phyloP scores from a whole-genome alignment of 2,797 vertebrate genomes.

The Poeciliopsis paucimaculata region DNA sequence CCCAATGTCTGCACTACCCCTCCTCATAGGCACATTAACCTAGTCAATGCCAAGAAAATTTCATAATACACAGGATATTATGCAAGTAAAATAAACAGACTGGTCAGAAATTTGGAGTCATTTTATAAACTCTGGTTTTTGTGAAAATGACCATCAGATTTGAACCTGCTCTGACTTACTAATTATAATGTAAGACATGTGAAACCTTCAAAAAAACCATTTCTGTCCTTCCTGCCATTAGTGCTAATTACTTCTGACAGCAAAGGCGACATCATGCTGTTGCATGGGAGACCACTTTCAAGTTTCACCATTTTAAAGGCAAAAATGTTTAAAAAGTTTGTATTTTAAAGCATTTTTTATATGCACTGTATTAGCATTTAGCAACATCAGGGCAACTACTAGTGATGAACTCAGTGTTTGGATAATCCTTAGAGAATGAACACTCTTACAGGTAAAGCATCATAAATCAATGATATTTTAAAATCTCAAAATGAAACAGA shows the following conservation, averaged over 20 bases:
- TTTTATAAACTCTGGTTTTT: not conserved
- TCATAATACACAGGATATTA: not conserved
- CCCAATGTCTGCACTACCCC: not conserved
- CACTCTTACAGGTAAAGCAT: not conserved
- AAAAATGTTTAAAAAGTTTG: not conserved
- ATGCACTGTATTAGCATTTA: not conserved
- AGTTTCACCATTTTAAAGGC: not conserved
- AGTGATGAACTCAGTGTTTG: not conserved
- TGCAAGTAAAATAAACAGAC: not conserved
- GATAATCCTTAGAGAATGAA: not conserved
- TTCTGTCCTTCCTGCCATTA: not conserved
- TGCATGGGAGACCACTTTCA: not conserved
- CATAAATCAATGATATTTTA: not conserved
- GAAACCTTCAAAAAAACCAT: not conserved
- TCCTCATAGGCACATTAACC: conserved; percentile 3
- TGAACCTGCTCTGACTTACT: not conserved
- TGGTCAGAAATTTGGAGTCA: not conserved
- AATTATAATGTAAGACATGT: not conserved
- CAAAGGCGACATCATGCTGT: not conserved
- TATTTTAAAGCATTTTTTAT: not conserved
- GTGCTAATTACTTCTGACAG: not conserved
- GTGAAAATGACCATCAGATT: not conserved
- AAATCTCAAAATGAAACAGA: not conserved
- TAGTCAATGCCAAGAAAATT: not conserved
- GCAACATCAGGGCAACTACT: not conserved